Conservation (phyloP, 2,888 invertebrate species). For the Synergus japonicus region DNA sequence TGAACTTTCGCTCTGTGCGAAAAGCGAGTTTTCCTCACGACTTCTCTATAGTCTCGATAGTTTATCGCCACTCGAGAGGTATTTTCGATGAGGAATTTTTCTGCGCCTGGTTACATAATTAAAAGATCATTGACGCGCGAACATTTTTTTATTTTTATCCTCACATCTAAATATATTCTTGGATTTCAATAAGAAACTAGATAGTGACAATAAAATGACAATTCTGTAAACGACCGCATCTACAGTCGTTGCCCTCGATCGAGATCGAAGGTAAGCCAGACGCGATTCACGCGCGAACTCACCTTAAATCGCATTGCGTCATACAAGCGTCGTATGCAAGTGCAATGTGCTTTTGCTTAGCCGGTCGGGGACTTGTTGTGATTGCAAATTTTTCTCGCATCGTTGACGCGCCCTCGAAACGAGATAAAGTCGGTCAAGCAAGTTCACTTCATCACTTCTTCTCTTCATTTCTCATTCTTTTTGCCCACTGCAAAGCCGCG, state of each 20-base stretch:
- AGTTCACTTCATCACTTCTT: background rate
- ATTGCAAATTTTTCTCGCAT: conserved; percentile 29
- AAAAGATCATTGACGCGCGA: background rate
- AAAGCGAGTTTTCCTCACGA: conserved; percentile 2
- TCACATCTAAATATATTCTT: background rate
- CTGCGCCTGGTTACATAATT: background rate
- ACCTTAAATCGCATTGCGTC: conserved; percentile 34
- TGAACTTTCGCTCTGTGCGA: background rate
- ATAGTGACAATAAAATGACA: conserved; percentile 7
- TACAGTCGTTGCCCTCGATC: conserved; percentile 64
- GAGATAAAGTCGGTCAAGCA: conserved; percentile 33
- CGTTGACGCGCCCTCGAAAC: conserved; percentile 34
- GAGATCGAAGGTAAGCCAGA: conserved; percentile 64
- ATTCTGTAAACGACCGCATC: conserved; percentile 43
- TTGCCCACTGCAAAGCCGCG: background rate
- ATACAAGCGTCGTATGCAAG: conserved; percentile 20
- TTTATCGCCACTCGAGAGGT: background rate
- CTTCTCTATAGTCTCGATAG: background rate
- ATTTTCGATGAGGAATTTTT: conserved; percentile 7
- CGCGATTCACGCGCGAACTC: conserved; percentile 50
- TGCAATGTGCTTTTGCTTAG: conserved; percentile 32
- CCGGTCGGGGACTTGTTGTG: conserved; percentile 21
- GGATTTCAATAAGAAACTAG: background rate
- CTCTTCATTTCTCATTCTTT: background rate
- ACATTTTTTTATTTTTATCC: background rate